These are phyloP conservation scores for Ectobius pallidus DNA, from an alignment of 2,888 invertebrate species.

Conservation along the genomic window DNA sequence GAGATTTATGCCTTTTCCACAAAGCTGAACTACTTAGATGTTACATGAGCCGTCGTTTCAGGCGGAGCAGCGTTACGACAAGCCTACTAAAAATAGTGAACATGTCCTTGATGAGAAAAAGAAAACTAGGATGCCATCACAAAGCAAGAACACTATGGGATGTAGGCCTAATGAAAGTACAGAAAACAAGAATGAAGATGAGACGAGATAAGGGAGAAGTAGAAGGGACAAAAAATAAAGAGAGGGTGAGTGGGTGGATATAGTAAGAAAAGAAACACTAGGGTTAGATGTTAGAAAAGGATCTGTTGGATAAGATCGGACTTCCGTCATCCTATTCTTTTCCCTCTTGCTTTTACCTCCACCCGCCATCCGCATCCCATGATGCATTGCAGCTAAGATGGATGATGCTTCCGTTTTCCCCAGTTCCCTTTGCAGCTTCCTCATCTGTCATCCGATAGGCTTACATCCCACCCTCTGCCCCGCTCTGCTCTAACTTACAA, in stretches of 20 bases:
- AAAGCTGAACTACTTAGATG: too few relatives aligned
- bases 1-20: too few relatives aligned
- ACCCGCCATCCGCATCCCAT: constrained; percentile 37
- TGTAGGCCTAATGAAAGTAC: too few relatives aligned
- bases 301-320: constrained; percentile 35
- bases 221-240: not conserved
- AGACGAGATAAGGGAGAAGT: not conserved
- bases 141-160: too few relatives aligned
- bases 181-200: not conserved
- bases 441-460: constrained; percentile 38
- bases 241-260: not conserved
- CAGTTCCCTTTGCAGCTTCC: constrained; percentile 14
- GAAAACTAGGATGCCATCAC: not conserved
- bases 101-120: too few relatives aligned
- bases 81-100: too few relatives aligned
- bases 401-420: constrained; percentile 36
- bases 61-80: too few relatives aligned
- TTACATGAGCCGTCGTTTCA: too few relatives aligned
- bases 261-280: constrained; percentile 28
- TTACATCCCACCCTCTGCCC: not conserved
- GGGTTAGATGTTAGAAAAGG: constrained; percentile 25
- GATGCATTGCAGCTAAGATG: constrained; percentile 40
- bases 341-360: constrained; percentile 22
- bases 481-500: not conserved
- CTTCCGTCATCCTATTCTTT: constrained; percentile 36